A percentile compares a stretch with the other conserved stretches of the same genome.
Conservation (phyloP, 2,888 invertebrate species). For the Melinaea marsaeus region DNA sequence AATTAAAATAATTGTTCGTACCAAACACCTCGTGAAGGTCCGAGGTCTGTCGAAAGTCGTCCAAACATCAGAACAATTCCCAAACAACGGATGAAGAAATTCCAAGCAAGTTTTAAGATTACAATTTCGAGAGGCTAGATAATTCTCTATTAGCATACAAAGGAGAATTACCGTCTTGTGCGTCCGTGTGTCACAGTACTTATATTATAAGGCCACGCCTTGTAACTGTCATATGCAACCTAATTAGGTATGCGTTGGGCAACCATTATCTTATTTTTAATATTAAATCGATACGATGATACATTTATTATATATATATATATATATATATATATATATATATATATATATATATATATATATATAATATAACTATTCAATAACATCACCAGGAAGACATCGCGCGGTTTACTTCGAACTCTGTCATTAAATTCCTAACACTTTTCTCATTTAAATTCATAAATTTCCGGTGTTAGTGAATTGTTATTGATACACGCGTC, state of each 20-base stretch:
- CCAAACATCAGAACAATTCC: conserved; percentile 39
- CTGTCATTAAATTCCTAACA: conserved; percentile 75
- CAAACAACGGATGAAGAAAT: conserved; percentile 74
- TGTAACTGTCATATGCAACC: conserved; percentile 74
- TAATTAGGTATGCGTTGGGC: conserved; percentile 69
- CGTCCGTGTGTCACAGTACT: conserved; percentile 67
- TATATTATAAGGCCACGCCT: conserved; percentile 70
- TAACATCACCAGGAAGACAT: conserved; percentile 56
- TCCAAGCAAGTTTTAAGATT: conserved; percentile 73
- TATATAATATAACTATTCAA: conserved; percentile 61
- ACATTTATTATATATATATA: too few species aligned
- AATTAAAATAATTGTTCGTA: background rate
- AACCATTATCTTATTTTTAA: conserved; percentile 37
- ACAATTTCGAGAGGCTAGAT: conserved; percentile 76
- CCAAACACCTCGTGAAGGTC: background rate
- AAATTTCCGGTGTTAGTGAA: conserved; percentile 74
- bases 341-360: conserved; percentile 19
- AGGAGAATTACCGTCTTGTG: conserved; percentile 72
- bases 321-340: background rate
- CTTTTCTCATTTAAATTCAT: conserved; percentile 77
- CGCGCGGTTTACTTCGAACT: conserved; percentile 55
- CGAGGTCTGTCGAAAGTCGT: conserved; percentile 15
- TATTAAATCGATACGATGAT: background rate
- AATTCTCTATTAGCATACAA: conserved; percentile 77
- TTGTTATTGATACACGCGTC: conserved; percentile 58